phyloP scores from a whole-genome alignment of 2,113 vertebrate species.

The Rhineura floridana region DNA sequence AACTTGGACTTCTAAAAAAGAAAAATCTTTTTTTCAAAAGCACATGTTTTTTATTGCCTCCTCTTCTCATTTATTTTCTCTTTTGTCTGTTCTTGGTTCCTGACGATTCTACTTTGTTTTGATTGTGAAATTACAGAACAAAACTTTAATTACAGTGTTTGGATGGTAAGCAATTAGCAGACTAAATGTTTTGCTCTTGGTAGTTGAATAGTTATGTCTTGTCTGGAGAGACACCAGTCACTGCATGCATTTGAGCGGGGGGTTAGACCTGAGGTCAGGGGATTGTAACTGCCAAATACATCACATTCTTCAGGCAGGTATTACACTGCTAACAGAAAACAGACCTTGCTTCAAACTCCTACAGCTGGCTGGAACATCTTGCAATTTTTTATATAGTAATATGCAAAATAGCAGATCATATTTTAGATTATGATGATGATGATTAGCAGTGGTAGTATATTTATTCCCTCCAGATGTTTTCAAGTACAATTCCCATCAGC shows the following conservation, averaged over 20 bases:
- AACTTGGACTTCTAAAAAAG: slow-evolving; percentile 31
- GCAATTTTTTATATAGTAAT: neutral
- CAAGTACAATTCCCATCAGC: too few relatives aligned
- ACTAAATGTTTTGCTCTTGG: slow-evolving; percentile 65
- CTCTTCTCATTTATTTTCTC: slow-evolving; percentile 47
- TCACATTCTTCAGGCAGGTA: slow-evolving; percentile 29
- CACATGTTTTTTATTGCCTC: slow-evolving; percentile 29
- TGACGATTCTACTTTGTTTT: slow-evolving; percentile 71
- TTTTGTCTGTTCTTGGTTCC: slow-evolving; percentile 59
- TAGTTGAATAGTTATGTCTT: slow-evolving; percentile 55
- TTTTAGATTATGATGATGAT: too few relatives aligned
- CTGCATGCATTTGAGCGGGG: slow-evolving; percentile 33
- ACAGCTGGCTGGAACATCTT: neutral
- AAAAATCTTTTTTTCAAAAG: neutral
- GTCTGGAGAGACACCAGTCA: slow-evolving; percentile 47
- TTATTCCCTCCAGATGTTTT: too few relatives aligned
- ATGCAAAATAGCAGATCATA: slow-evolving; percentile 5
- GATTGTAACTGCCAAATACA: slow-evolving; percentile 37
- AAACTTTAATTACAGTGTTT: slow-evolving; percentile 75
- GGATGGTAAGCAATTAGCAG: slow-evolving; percentile 72
- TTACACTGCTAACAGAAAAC: slow-evolving; percentile 34
- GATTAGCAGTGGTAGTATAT: too few relatives aligned
- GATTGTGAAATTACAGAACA: slow-evolving; percentile 72
- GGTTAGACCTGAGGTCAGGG: slow-evolving; percentile 50
- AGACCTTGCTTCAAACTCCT: slow-evolving; percentile 5